Base-by-base conservation (phyloP, 2,888 invertebrate genomes). In the Agrochola lychnidis region DNA sequence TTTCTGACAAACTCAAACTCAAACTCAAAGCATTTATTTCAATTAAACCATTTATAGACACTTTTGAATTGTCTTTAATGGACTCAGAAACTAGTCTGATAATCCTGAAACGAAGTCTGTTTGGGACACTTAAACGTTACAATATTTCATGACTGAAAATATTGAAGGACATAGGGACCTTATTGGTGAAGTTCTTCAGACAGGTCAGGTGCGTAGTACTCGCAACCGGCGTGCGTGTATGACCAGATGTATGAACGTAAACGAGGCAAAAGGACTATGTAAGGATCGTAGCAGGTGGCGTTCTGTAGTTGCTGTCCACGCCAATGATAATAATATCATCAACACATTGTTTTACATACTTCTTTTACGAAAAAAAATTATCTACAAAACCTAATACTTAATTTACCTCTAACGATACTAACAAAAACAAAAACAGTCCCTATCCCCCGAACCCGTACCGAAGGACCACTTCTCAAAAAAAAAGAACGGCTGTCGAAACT, bases 401-500 rank as follows among this genome's bases (percentile, higher is more conserved):
- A 76, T 71, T 53, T 10, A 62, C 19, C 40, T 80, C 14, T n/a
- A 48, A 48, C 19, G 48, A 53, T 48, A 45, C 36, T 7, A 19
- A 30, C 14, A 76, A 53, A 51, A 72, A 59, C 40, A 51, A 62
- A 79, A 67, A 63, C 36, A 4, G 25, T 30, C 10, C 9, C 22
- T 4, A 7, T n/a, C 22, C 12, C n/a, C 9, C 22, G 2, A 12
- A 22, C 19, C 12, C n/a, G n/a, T 16, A 56, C 61, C 51, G 3
- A 72, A 85, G 64, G 66, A 85, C 69, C 71, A 62, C 36, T 69
- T 56, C 22, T 6, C 16, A 57, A 68, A 22, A 69, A 78, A 57
- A 62, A 82, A 40, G 16, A 45, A 61, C 10, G 0, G 12, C 16
- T 30, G 53, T n/a, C 16, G 25, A 62, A 73, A 83, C 63, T 78